Base-by-base conservation (phyloP, 2,113 vertebrate species). In the Hyperoodon ampullatus region DNA sequence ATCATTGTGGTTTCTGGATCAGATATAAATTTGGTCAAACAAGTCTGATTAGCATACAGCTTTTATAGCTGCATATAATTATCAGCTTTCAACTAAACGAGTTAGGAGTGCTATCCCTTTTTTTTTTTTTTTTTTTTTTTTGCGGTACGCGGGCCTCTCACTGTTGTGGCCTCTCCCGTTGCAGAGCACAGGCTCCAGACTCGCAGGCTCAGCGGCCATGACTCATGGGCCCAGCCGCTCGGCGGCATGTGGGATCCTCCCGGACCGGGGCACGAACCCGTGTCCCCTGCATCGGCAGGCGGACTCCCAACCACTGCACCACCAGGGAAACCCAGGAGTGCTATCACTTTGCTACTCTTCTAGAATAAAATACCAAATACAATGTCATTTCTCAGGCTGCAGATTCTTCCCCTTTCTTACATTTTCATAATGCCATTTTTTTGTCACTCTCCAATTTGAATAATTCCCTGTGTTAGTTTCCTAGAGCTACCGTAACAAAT, bases 311-410 rank as follows among this genome's bases (percentile, higher is more conserved):
- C 47, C 47, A 50, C 47, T 50, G 47, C 12, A 3, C 47, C 47
- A 50, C 47, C 47, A 13, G 47, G 47, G 47, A 50, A 50, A 12
- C 47, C 47, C 47, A 65, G 33, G 8, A 93, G 13, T 44, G 30
- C 53, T 33, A 65, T 85, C 50, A 74, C 21, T 89, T 88, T 61
- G 60, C 90, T 68, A 88, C 3, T 83, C 18, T 68, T 89, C 26
- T 63, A 81, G 26, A 42, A 94, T 83, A 71, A 95, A 96, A 94
- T 78, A 42, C 12, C 44, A 87, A 90, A 72, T 24, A 58, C 13
- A 66, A 21, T 11, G 58, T 9, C 14, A 5, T 92, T 83, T 93
- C 44, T 95, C 18, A 85, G 35, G 66, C 14, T 88, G 91, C 2
- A 92, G 50, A 88, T 77, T 90, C 14, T 28, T 90, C 44, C 6